phyloP scores from a whole-genome alignment of 2,113 vertebrate species.

The Leptobrachium ailaonicum region DNA sequence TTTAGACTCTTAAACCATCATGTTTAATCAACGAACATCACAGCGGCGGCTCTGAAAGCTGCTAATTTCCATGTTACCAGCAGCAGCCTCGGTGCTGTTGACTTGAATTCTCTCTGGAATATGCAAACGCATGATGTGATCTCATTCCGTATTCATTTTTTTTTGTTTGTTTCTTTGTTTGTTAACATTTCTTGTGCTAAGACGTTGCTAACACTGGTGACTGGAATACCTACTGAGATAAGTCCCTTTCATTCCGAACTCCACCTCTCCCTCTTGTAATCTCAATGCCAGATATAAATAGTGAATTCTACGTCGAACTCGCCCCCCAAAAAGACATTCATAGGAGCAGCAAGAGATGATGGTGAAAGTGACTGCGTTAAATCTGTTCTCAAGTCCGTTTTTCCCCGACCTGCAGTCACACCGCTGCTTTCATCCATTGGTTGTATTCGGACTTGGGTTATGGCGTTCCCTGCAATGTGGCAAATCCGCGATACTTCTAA shows the following conservation, averaged over 20 bases:
- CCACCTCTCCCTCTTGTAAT: not conserved
- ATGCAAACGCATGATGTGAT: slow-evolving; percentile 23
- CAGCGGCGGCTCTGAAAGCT: too few species aligned
- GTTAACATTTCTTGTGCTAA: not conserved
- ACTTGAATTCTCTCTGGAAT: slow-evolving; percentile 13
- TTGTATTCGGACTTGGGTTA: slow-evolving; percentile 9
- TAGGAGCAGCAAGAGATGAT: not conserved
- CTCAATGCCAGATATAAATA: not conserved
- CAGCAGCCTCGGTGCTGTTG: not conserved
- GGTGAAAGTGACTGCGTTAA: not conserved
- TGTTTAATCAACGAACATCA: too few species aligned
- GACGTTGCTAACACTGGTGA: slow-evolving; percentile 8
- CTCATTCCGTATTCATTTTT: not conserved
- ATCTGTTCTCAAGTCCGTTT: not conserved
- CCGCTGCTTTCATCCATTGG: not conserved
- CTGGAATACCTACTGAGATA: not conserved
- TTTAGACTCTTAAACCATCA: too few species aligned
- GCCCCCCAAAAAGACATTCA: not conserved
- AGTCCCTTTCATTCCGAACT: not conserved
- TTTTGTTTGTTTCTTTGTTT: slow-evolving; percentile 7
- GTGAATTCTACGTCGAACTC: not conserved
- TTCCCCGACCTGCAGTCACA: not conserved
- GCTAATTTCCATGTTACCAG: too few species aligned
- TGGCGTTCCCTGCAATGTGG: not conserved
- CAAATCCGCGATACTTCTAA: not conserved